Base-by-base conservation (phyloP, 2,113 vertebrate species). In the Coryphaenoides rupestris region DNA sequence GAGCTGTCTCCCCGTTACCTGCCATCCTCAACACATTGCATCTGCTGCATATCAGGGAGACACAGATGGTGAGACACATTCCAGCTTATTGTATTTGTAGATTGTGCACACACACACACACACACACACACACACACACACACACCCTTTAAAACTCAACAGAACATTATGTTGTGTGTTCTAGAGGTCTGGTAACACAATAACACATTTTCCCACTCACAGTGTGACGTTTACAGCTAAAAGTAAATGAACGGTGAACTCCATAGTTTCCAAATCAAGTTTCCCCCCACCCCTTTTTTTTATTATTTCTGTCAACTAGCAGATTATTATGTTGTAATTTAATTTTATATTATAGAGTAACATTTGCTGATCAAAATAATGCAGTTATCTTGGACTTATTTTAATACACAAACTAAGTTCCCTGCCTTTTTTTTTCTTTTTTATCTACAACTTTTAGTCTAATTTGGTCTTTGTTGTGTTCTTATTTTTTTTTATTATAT, bases 251-350 rank as follows among this genome's bases (percentile, higher is more conserved):
- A 58, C 54, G 47, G 21, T 40, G 49, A 49, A 64, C 55, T 64
- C 40, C 55, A 74, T 62, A 71, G 62, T 70, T 70, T 61, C 53
- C 57, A 50, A 40, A 40, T 7, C 33, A 40, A 12, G 33, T 40
- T 40, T 40, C 13, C 33, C 33, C 33, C 33, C 63, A 73, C 63
- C 69, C 73, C 71, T 71, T 60, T 74, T 76, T 79, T 74, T 57
- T 71, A 76, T 22, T 81, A 76, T 67, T 65, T 40, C 70, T 68
- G 68, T 71, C 60, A 46, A 64, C 1, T 7, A 54, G 69, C 69
- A 63, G 69, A 76, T 60, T n/a, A 55, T 67, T 72, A 54, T 76
- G 76, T 72, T 73, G 65, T 83, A 68, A 76, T 82, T 82, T 78
- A 72, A 77, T 79, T 80, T 71, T 76, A 22, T 77, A 64, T 63